A percentile compares a stretch with the other conserved stretches of the same genome.
Conservation (phyloP, 2,113 vertebrate species). For the Sorex fumeus region DNA sequence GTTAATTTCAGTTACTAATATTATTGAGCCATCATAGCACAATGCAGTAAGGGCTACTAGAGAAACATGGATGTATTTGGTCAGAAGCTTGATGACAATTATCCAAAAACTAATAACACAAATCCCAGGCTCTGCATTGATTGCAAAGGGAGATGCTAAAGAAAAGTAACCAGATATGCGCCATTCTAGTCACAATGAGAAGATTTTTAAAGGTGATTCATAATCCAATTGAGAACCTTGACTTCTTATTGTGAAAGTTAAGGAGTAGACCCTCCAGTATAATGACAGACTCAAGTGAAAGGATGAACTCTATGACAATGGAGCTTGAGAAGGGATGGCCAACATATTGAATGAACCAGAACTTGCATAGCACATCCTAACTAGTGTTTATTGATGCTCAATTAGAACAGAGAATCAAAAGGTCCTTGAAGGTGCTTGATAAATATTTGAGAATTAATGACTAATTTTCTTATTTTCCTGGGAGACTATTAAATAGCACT, state of each 20-base stretch:
- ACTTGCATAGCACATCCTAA: background rate
- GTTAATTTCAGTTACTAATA: background rate
- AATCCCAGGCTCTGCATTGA: background rate
- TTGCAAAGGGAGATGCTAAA: background rate
- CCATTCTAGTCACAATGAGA: background rate
- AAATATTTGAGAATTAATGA: constrained; percentile 57
- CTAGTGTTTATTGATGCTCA: background rate
- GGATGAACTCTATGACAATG: background rate
- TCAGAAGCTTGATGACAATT: background rate
- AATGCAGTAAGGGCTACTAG: background rate
- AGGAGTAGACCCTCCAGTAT: background rate
- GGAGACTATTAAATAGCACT: background rate
- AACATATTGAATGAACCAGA: background rate
- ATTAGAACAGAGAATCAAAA: background rate
- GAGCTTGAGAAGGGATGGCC: background rate
- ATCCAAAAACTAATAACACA: background rate
- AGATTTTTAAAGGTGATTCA: constrained; percentile 40
- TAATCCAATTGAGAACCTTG: background rate
- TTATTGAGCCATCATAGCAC: background rate
- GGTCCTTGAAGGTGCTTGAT: background rate
- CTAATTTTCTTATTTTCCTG: background rate
- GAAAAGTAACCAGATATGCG: background rate
- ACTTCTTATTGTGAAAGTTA: background rate
- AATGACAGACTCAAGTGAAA: background rate
- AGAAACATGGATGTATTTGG: background rate